A percentile compares a stretch with the other conserved stretches of the same genome.
Evolutionary conservation across 1,140 invertebrate species (phyloP).

Genomic region (Anastrepha ludens): DNA sequence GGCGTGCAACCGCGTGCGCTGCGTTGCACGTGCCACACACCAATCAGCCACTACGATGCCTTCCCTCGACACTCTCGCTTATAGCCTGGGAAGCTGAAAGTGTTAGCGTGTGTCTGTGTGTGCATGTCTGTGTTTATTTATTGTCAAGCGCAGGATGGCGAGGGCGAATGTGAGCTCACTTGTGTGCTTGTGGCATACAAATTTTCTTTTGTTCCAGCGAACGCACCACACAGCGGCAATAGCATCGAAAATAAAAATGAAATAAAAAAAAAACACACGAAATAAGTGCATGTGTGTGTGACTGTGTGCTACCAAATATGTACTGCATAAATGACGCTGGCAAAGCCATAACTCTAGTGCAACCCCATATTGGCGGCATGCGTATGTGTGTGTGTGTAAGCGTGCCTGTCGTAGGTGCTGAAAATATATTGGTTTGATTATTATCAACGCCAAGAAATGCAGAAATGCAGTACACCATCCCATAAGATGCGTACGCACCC

Average conservation of each 20-base stretch:
- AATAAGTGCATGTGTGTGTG: not conserved
- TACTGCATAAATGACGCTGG: not conserved
- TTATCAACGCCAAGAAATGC: not conserved
- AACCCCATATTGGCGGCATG: too few relatives aligned
- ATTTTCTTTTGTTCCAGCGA: constrained; percentile 44
- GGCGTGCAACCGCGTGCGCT: constrained; percentile 26
- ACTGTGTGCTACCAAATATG: not conserved
- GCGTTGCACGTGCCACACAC: constrained; percentile 30
- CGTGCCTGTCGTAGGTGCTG: constrained; percentile 39
- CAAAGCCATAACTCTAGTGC: too few relatives aligned
- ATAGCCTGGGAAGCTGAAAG: not conserved
- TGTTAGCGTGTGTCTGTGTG: not conserved
- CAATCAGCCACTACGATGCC: not conserved
- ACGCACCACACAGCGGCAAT: not conserved
- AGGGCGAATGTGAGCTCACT: not conserved
- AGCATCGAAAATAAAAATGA: not conserved
- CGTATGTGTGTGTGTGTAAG: not conserved
- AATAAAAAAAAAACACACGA: not conserved
- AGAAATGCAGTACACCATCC: not conserved
- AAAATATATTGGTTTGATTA: constrained; percentile 52
- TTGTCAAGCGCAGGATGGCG: not conserved
- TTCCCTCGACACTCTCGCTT: not conserved
- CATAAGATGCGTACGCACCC: not conserved
- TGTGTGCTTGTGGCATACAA: constrained; percentile 29
- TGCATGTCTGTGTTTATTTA: not conserved